phyloP scores from a whole-genome alignment of 2,113 vertebrate genomes.

The Baryphthengus martii region DNA sequence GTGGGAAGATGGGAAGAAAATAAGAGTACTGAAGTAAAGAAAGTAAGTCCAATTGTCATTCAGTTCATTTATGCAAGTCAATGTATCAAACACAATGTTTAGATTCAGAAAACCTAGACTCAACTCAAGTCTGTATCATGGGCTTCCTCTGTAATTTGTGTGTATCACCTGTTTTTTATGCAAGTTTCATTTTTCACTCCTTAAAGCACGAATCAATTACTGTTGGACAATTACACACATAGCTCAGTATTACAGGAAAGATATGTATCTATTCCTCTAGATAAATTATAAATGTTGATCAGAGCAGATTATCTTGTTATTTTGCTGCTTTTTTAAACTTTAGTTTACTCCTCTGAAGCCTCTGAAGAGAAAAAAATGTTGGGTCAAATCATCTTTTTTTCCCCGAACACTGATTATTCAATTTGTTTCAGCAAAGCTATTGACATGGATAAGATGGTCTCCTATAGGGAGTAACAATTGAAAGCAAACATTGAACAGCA shows the following conservation, averaged over 20 bases:
- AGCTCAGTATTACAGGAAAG: neutral
- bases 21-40: neutral
- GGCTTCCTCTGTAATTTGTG: neutral
- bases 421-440: neutral
- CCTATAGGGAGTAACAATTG: neutral
- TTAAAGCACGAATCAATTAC: neutral
- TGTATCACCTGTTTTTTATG: neutral
- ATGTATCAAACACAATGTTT: neutral
- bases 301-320: neutral
- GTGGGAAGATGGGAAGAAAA: neutral
- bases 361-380: neutral
- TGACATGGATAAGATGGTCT: neutral
- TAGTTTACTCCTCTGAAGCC: neutral
- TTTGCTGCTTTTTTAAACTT: neutral
- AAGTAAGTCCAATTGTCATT: neutral
- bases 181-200: neutral
- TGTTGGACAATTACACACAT: neutral
- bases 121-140: neutral
- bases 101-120: neutral
- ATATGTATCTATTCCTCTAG: neutral
- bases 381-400: neutral
- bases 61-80: neutral
- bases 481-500: neutral
- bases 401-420: neutral
- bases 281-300: neutral